Percentiles rank a stretch among this genome's conserved stretches.
phyloP scores from a whole-genome alignment of 92 coral and sea anemone genomes.

The Epizoanthus scotinus region DNA sequence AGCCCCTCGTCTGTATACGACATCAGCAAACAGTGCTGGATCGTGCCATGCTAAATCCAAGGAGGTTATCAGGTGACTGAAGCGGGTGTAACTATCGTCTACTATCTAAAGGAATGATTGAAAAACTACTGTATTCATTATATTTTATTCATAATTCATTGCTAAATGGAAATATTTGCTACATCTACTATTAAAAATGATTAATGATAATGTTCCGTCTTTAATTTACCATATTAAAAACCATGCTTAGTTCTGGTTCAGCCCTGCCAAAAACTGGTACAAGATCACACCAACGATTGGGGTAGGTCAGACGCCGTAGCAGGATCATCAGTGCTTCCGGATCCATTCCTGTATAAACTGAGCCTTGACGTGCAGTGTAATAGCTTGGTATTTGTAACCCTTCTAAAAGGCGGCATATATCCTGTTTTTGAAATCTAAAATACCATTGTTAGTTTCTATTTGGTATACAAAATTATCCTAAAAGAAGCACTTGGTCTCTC shows the following conservation, averaged over 20 bases:
- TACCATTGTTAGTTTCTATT: no score
- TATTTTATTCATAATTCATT: no score
- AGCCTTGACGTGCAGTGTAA: conserved; percentile 60
- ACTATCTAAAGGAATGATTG: no score
- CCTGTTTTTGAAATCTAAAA: conserved; percentile 56
- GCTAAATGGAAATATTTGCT: not conserved
- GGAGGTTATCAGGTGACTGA: conserved; percentile 45
- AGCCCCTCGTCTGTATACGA: conserved; percentile 1
- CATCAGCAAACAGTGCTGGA: conserved; percentile 19
- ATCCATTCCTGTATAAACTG: conserved; percentile 61
- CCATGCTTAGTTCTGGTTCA: conserved; percentile 57
- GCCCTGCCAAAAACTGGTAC: conserved; percentile 54
- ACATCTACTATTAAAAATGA: not conserved
- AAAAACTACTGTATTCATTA: no score
- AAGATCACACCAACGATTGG: conserved; percentile 67
- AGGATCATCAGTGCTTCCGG: conserved; percentile 62
- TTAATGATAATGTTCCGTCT: not conserved
- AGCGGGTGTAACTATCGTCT: conserved; percentile 11
- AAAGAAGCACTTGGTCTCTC: no score
- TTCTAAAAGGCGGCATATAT: conserved; percentile 51
- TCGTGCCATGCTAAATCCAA: conserved; percentile 49
- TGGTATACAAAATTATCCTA: no score
- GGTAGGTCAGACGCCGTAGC: conserved; percentile 61
- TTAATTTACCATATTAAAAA: conserved; percentile 52
- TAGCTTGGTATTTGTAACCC: conserved; percentile 54